Conservation (phyloP, 2,113 vertebrate genomes). For the Butorides virescens region DNA sequence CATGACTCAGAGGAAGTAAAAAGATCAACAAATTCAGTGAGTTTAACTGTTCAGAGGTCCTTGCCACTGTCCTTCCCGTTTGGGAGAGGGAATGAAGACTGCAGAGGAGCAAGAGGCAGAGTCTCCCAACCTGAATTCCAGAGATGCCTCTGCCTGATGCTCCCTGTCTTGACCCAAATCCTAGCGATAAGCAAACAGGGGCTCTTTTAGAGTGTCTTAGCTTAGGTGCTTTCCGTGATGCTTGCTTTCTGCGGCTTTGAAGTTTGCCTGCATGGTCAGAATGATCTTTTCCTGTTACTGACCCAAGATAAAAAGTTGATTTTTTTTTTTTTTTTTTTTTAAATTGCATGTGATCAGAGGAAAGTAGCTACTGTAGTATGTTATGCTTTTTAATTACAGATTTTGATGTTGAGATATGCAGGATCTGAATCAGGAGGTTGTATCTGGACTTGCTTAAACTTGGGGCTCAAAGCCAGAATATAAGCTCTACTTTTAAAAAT, state of each 20-base stretch:
- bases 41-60: background rate
- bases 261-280: background rate
- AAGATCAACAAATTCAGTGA: background rate
- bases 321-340: background rate
- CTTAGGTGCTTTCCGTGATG: background rate
- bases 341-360: background rate
- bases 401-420: background rate
- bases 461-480: background rate
- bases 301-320: background rate
- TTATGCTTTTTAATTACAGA: background rate
- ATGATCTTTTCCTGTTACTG: background rate
- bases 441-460: background rate
- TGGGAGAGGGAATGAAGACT: background rate
- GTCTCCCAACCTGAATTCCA: background rate
- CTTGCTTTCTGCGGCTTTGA: background rate
- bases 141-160: background rate
- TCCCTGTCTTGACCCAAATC: background rate
- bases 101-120: background rate
- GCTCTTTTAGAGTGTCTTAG: background rate
- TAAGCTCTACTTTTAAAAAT: background rate
- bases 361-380: background rate
- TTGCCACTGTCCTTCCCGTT: background rate
- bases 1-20: slow-evolving; percentile 25
- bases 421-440: background rate
- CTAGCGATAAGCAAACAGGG: background rate